Conservation (phyloP, 2,113 vertebrate genomes). For the Perca flavescens region DNA sequence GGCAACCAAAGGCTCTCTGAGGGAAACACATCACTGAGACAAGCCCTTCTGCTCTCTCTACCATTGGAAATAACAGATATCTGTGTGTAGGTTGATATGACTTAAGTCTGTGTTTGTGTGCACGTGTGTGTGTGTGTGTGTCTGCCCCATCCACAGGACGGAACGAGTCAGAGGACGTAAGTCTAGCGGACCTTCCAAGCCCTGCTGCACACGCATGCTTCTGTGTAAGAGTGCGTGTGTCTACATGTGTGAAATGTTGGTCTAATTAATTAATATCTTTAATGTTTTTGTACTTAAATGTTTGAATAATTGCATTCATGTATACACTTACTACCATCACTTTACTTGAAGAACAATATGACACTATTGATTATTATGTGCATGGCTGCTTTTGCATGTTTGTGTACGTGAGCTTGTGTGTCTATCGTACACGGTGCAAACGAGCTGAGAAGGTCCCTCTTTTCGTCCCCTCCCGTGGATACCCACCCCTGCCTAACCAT, state of each 20-base stretch:
- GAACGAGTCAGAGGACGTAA: slow-evolving; percentile 84
- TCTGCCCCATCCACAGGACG: slow-evolving; percentile 83
- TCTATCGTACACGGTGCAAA: slow-evolving; percentile 77
- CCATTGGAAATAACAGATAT: slow-evolving; percentile 66
- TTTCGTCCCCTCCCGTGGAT: slow-evolving; percentile 85
- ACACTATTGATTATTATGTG: slow-evolving; percentile 1
- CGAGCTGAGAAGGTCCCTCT: slow-evolving; percentile 86
- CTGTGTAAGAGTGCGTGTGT: slow-evolving; percentile 33
- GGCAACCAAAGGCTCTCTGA: slow-evolving; percentile 75
- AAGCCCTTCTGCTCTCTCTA: slow-evolving; percentile 81
- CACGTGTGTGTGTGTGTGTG: slow-evolving; percentile 2
- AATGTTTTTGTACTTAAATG: neutral
- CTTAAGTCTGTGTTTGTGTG: slow-evolving; percentile 40
- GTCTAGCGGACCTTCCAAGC: slow-evolving; percentile 85
- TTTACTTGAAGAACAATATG: neutral
- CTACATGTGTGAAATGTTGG: slow-evolving; percentile 8
- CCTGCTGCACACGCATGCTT: slow-evolving; percentile 82
- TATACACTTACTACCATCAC: neutral
- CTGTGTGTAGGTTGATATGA: slow-evolving; percentile 48
- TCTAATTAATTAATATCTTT: neutral
- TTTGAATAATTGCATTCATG: slow-evolving; percentile 1
- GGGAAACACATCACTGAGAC: slow-evolving; percentile 76
- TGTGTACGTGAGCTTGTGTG: slow-evolving; percentile 11
- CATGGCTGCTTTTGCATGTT: neutral
- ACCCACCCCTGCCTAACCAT: slow-evolving; percentile 36